Evolutionary conservation across 2,797 vertebrate genomes (phyloP), one percentile per base, ranked within the genome.

Genomic region (Hippocampus kuda): DNA sequence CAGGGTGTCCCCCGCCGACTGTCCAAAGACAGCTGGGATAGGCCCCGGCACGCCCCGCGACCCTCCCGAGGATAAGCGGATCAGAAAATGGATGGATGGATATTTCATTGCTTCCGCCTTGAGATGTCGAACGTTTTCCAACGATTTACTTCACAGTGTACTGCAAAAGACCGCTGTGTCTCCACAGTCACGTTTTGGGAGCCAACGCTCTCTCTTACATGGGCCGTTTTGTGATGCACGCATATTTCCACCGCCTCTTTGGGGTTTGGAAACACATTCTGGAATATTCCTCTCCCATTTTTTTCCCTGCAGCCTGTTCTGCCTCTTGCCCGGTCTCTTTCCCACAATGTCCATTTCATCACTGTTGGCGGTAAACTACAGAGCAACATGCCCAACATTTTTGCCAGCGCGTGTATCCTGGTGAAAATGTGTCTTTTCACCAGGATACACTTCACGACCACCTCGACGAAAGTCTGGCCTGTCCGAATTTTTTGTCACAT

Each of bases 191-290:
- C 24, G 44, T 48, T 16, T 27, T 48, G 10, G n/a, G 46, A 48
- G n/a, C 24, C 48, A 65, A 27, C 13, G 26, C 41, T 30, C 2
- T 27, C 22, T 46, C 41, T 64, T 64, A 44, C 79, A 81, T 46
- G 44, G 67, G 67, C 67, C 54, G 60, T 81, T 77, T 77, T 59
- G 63, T 82, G 83, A 84, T 76, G 62, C 69, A 68, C 69, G 74
- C 68, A 83, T 77, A 78, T 84, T 88, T 87, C 84, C 86, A 83
- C 61, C 38, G 22, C 46, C 80, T 70, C 72, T 84, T 74, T 75
- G 63, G 78, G 86, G 79, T 87, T 88, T 89, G 85, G 84, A 81
- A 74, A 70, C 61, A 44, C 66, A 9, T 77, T 77, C 77, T 86
- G 85, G 82, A 86, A 86, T 79, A 83, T 83, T 86, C 77, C 70